phyloP scores from a whole-genome alignment of 1,140 invertebrate species.

The Polypedilum vanderplanki region DNA sequence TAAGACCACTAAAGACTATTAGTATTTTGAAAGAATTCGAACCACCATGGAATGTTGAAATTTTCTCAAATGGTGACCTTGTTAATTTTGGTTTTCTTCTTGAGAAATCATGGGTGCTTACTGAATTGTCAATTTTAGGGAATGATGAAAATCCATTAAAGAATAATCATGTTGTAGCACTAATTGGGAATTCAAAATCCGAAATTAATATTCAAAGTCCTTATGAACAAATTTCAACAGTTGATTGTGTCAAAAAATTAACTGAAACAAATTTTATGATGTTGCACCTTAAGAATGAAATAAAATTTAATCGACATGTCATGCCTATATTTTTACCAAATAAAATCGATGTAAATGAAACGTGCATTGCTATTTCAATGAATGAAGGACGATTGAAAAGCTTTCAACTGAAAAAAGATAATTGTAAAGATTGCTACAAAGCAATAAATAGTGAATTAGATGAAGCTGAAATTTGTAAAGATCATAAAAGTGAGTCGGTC shows the following conservation, averaged over 20 bases:
- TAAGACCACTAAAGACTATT: not conserved
- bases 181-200: constrained; percentile 56
- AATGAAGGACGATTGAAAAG: not conserved
- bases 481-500: not conserved
- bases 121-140: constrained; percentile 50
- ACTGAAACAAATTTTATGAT: constrained; percentile 49
- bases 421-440: not conserved
- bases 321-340: constrained; percentile 48
- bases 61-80: constrained; percentile 58
- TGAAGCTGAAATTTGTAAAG: not conserved
- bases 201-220: constrained; percentile 52
- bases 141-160: constrained; percentile 50
- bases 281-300: constrained; percentile 50
- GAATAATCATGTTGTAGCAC: constrained; percentile 52
- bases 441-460: not conserved
- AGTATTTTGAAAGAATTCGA: constrained; percentile 36
- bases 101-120: constrained; percentile 55
- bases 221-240: constrained; percentile 56
- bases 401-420: not conserved
- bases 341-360: not conserved
- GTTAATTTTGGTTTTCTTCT: constrained; percentile 58
- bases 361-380: not conserved
- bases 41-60: constrained; percentile 60
- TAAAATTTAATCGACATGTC: constrained; percentile 53
- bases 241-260: constrained; percentile 49